These are phyloP conservation scores for Zapornia atra DNA, from an alignment of 2,113 vertebrate species.

Conservation along the genomic window DNA sequence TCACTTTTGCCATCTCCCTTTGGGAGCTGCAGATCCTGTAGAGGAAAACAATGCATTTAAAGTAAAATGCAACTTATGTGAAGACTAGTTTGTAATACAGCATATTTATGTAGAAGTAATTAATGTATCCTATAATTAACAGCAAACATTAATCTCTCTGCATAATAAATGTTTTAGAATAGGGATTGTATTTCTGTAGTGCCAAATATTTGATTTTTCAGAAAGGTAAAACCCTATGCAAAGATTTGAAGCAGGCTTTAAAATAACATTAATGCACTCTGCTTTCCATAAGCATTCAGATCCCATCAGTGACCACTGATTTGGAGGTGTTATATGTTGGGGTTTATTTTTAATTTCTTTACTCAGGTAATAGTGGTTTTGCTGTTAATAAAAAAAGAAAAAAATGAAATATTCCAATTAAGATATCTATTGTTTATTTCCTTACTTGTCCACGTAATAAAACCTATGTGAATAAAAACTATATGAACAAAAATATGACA, in stretches of 20 bases:
- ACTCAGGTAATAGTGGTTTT: background rate
- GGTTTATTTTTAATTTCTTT: background rate
- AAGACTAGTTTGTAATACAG: background rate
- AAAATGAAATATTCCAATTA: background rate
- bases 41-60: background rate
- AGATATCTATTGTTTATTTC: background rate
- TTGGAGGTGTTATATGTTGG: background rate
- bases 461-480: background rate
- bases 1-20: background rate
- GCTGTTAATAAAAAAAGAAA: background rate
- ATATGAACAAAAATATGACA: background rate
- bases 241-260: background rate
- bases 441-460: background rate
- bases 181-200: background rate
- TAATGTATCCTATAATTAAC: background rate
- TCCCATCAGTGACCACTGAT: background rate
- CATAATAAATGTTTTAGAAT: background rate
- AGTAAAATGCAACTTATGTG: background rate
- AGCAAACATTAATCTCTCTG: background rate
- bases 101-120: background rate
- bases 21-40: background rate
- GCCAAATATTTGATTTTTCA: background rate
- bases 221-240: background rate
- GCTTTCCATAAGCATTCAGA: background rate
- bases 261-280: background rate